Evolutionary conservation across 2,888 invertebrate genomes (phyloP), one percentile per base, ranked within the genome.

Genomic region (Drosophila siamana): DNA sequence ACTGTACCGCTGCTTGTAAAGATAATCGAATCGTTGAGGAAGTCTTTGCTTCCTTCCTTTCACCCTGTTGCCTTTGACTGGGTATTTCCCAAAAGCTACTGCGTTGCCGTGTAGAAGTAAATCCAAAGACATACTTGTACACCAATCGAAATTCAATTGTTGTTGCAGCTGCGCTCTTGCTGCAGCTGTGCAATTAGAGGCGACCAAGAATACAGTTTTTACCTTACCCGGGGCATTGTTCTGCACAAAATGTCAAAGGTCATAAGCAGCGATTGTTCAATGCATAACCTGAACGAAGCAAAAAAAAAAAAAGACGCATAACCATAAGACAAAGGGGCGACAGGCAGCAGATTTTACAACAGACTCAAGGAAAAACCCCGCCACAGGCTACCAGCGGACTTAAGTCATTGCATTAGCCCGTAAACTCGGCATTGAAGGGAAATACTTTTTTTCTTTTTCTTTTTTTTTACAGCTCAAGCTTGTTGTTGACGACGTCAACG

Each of bases 191-290:
- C 57, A 72, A 72, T 72, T 72, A 62, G 52, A 33, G 40, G 56
- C 24, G 60, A 19, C 36, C 19, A 41, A 28, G 61, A 51, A 74
- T 61, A 54, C 44, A 41, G 72, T 51, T 50, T 48, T 22, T 70
- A 59, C 77, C 74, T 79, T 61, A 44, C 38, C 47, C 30, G 59
- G 40, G 70, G 56, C 78, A 78, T 71, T 86, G 84, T 80, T 67
- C 67, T n/a, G 73, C 78, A 62, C 64, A 81, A 69, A 72, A 83
- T 83, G 83, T 83, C 83, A 83, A 77, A 83, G 88, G 83, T 88
- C 83, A 78, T 82, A 81, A 74, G 76, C 82, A 68, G 65, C 69
- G 57, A 73, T 78, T 83, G 84, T 86, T 64, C 71, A 59, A 77
- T n/a, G 28, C 47, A 63, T 55, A 74, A 71, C 67, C 72, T 67